Conservation (phyloP, 1,140 invertebrate genomes). For the Pectinophora gossypiella region DNA sequence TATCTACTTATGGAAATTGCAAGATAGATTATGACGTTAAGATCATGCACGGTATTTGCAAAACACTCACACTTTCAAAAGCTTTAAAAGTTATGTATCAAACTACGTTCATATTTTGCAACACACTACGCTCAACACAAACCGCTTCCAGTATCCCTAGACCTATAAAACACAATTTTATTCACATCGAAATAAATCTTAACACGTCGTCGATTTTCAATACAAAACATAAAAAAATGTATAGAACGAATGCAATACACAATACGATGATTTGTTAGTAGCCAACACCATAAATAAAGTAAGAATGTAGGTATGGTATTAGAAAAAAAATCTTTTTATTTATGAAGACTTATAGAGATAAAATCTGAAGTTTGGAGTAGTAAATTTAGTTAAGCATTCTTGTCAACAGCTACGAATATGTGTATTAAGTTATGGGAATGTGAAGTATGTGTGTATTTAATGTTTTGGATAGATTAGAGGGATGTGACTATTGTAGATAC, state of each 20-base stretch:
- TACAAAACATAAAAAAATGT: conserved; percentile 22
- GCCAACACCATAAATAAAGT: conserved; percentile 42
- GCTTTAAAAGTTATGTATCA: no score
- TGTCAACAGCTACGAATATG: conserved; percentile 15
- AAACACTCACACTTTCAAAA: no score
- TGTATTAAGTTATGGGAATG: background rate
- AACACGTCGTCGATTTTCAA: conserved; percentile 44
- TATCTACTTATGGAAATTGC: no score
- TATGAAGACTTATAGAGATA: conserved; percentile 37
- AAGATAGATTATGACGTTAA: no score
- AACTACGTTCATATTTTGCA: no score
- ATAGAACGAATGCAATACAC: conserved; percentile 13
- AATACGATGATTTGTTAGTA: conserved; percentile 59
- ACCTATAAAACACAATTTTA: conserved; percentile 4
- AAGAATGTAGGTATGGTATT: conserved; percentile 27
- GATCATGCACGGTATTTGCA: no score
- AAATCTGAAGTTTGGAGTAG: conserved; percentile 19
- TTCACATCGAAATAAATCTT: conserved; percentile 42
- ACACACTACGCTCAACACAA: no score
- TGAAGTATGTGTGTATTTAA: background rate
- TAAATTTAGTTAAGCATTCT: conserved; percentile 18
- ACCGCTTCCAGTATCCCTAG: background rate
- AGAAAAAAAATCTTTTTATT: conserved; percentile 48
- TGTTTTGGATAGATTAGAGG: no score
- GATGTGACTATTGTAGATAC: no score